A percentile compares a stretch with the other conserved stretches of the same genome.
Evolutionary conservation across 2,113 vertebrate genomes (phyloP).

Genomic region (Zosterops lateralis): DNA sequence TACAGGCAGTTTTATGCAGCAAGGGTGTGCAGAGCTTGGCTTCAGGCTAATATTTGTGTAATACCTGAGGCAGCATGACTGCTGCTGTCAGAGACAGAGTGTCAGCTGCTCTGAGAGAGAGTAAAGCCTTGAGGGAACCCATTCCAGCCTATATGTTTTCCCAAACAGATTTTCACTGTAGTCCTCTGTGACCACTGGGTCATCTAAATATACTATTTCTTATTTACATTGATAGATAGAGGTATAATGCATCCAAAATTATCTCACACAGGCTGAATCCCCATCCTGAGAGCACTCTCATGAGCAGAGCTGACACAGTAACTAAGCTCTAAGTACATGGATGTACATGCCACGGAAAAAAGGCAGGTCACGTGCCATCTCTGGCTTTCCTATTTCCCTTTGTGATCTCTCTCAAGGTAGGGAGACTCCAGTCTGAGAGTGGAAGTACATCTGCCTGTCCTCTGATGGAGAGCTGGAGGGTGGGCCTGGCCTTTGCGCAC

Average conservation of each 20-base stretch:
- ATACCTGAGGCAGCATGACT: background rate
- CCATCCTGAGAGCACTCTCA: background rate
- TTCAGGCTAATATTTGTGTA: background rate
- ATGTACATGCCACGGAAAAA: background rate
- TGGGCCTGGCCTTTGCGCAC: background rate
- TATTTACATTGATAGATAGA: background rate
- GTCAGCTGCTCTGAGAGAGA: background rate
- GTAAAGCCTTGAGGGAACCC: background rate
- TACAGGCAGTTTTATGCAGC: background rate
- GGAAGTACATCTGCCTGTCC: background rate
- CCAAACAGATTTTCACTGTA: background rate
- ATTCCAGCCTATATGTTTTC: background rate
- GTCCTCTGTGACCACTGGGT: fast-evolving
- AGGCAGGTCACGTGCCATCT: background rate
- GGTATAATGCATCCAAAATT: background rate
- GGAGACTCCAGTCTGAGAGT: background rate
- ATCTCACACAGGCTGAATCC: background rate
- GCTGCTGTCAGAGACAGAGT: background rate
- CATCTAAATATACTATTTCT: background rate
- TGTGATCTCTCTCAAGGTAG: background rate
- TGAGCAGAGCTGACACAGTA: background rate
- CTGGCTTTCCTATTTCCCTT: background rate
- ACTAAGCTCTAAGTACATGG: fast-evolving
- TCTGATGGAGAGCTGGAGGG: background rate
- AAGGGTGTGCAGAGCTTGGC: background rate